Percentiles rank a stretch among this genome's conserved stretches.
Conservation (phyloP, 2,888 invertebrate genomes). For the Loripinus fragilis region DNA sequence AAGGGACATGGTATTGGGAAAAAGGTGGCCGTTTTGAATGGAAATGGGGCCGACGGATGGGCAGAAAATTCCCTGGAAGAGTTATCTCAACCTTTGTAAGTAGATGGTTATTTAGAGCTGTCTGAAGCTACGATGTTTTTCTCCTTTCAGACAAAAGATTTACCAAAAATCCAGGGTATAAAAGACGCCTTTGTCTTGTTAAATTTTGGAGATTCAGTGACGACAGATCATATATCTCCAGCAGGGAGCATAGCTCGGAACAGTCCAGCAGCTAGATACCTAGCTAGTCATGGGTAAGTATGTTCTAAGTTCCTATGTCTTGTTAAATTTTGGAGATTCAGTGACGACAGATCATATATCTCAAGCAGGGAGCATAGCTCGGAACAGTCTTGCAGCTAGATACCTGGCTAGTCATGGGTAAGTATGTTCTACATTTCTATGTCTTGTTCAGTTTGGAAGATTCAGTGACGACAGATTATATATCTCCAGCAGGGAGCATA, state of each 20-base stretch:
- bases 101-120: no score
- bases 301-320: slow-evolving; percentile 88
- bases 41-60: no score
- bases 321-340: slow-evolving; percentile 94
- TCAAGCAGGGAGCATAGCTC: slow-evolving; percentile 98
- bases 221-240: slow-evolving; percentile 99
- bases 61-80: no score
- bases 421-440: slow-evolving; percentile 86
- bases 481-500: slow-evolving; percentile 99
- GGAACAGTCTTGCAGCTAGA: slow-evolving; percentile 96
- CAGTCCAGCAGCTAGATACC: slow-evolving; percentile 94
- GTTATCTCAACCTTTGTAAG: no score
- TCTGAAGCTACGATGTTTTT: no score
- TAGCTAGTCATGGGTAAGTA: slow-evolving; percentile 88
- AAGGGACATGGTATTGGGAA: no score
- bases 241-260: slow-evolving; percentile 98
- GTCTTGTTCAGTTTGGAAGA: slow-evolving; percentile 93
- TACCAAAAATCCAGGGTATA: slow-evolving; percentile 87
- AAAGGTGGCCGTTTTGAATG: no score
- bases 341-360: slow-evolving; percentile 99
- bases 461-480: slow-evolving; percentile 99
- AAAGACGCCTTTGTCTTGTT: slow-evolving; percentile 91
- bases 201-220: slow-evolving; percentile 95
- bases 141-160: slow-evolving; percentile 83
- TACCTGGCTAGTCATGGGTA: slow-evolving; percentile 90